Base-by-base conservation (phyloP, 2,888 invertebrate species). In the Xestia xanthographa region DNA sequence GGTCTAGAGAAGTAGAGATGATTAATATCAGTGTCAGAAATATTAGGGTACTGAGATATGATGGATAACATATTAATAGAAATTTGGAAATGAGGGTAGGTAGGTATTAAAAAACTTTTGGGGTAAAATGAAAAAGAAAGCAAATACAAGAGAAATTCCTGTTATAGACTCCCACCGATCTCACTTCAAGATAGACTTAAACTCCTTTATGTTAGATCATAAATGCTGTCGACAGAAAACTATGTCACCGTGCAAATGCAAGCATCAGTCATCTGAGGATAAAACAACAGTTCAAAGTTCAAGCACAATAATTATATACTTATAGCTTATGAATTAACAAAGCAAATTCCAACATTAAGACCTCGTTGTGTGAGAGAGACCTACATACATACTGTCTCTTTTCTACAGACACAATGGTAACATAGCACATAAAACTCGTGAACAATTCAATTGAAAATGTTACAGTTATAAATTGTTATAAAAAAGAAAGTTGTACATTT, bases 221-320 rank as follows among this genome's bases (percentile, higher is more conserved):
- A 50, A 60, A 43, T 69, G 38, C 62, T 62, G 29, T 56, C 34
- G 6, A 41, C 20, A 65, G 2, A 45, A 58, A 56, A 65, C 20
- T 50, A 20, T 17, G 48, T 48, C 12, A 34, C 17, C 22, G 17
- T 26, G 22, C 22, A 34, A 62, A 68, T 43, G 26, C 29, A 34
- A 48, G 17, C 45, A 43, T 5, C 26, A 22, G 11, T 53, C 38
- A 20, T 38, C 5, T 43, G 38, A n/a, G 56, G 20, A 41, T 45
- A 66, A 29, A 17, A 22, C 45, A 5, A 22, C 5, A 76, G 82
- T 62, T 66, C 82, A 67, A 63, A 79, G 82, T 79, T 76, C 79
- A 75, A 75, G 38, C 22, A 53, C 5, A 75, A 14, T 48, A 14
- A 63, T 76, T 67, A 76, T 48, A 53, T 56, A 34, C 48, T 41